Base-by-base conservation (phyloP, 2,888 invertebrate genomes). In the Eurois occulta region DNA sequence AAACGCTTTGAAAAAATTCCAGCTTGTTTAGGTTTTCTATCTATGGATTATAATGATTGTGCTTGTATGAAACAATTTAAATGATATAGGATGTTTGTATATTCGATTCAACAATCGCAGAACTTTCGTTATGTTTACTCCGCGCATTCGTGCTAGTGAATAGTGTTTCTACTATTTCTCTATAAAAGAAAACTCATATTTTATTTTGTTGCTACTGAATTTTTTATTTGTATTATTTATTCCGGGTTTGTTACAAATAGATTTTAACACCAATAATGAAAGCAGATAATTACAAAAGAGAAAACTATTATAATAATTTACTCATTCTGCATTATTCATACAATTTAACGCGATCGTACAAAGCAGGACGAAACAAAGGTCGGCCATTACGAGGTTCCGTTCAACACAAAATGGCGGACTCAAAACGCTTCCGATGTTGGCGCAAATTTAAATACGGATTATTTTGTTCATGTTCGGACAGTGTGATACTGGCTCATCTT, bases 341-440 rank as follows among this genome's bases (percentile, higher is more conserved):
- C 60, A 85, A 80, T 80, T 80, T 55, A 77, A 72, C 52, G 55
- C 64, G 78, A 80, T 82, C 83, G 77, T 79, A 68, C 76, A 74
- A 85, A 81, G 81, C 84, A 62, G 71, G 41, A 48, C 21, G 41
- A 81, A 81, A 85, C 85, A 84, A 85, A 72, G 72, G 81, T 67
- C 76, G 55, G 79, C 84, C 83, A 85, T 85, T 79, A 86, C 69
- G 75, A 13, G 67, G 86, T 82, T 86, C 73, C 86, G 83, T 75
- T 75, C 18, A 35, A 70, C 71, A 78, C 86, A 83, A 78, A 84
- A 85, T 86, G 82, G 86, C 86, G 75, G 76, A 68, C 62, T 72
- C 72, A 38, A 86, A 86, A 86, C 52, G 68, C 46, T 81, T 84
- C 82, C 81, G 74, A 66, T 77, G 77, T 77, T 60, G 68, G 65